phyloP scores from a whole-genome alignment of 2,113 vertebrate genomes.

The Pica pica region DNA sequence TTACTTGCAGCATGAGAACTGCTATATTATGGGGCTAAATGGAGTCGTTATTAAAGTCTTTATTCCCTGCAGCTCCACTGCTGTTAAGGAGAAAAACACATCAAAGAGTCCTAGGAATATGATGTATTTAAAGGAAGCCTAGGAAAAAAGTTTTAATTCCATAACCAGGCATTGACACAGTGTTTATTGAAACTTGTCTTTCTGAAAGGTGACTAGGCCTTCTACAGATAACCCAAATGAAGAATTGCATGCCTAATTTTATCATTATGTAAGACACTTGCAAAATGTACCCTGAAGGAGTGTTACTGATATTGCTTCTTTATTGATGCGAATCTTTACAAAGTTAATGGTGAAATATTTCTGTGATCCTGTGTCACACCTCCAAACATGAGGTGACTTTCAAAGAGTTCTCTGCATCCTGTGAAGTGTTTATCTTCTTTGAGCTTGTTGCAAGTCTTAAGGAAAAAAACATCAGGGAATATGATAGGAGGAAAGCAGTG shows the following conservation, averaged over 20 bases:
- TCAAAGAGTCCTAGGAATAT: neutral
- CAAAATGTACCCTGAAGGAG: neutral
- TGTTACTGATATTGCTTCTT: neutral
- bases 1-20: neutral
- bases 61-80: neutral
- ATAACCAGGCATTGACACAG: conserved; percentile 21
- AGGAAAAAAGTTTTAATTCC: neutral
- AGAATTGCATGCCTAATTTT: conserved; percentile 12
- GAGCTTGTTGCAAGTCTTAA: neutral
- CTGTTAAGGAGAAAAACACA: neutral
- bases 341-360: conserved; percentile 18
- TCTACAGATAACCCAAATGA: conserved; percentile 3
- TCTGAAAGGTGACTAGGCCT: conserved; percentile 11
- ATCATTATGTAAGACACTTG: neutral
- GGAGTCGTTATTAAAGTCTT: neutral
- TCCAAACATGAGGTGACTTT: neutral
- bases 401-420: neutral
- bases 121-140: conserved; percentile 3
- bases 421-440: conserved; percentile 1
- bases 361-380: conserved; percentile 23
- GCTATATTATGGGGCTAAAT: neutral
- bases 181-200: conserved; percentile 60
- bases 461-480: neutral
- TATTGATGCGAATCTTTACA: neutral
- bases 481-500: neutral